A percentile compares a stretch with the other conserved stretches of the same genome.
These are phyloP conservation scores for Lutraria lutraria DNA, from an alignment of 2,888 invertebrate genomes.

Conservation along the genomic window DNA sequence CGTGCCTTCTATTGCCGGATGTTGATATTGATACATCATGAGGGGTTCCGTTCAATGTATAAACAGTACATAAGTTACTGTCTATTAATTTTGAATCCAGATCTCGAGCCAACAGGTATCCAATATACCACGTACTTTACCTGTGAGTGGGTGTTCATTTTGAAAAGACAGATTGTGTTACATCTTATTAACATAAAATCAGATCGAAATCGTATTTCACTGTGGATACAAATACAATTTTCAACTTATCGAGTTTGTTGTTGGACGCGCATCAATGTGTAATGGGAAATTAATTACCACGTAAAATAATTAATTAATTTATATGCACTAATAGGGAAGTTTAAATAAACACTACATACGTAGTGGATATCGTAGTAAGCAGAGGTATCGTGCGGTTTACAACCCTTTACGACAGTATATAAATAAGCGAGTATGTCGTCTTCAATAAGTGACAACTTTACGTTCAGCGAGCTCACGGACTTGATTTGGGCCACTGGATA, in stretches of 20 bases:
- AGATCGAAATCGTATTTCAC: neutral
- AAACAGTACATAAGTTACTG: neutral
- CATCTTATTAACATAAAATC: neutral
- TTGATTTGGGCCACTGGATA: neutral
- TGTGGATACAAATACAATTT: neutral
- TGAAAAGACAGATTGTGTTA: neutral
- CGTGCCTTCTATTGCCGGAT: too few species aligned
- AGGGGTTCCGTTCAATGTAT: neutral
- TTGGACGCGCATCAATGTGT: neutral
- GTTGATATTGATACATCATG: neutral
- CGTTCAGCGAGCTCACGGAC: neutral
- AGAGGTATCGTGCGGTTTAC: neutral
- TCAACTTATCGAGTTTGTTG: neutral
- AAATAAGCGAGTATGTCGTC: conserved; percentile 13
- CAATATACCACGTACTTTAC: neutral
- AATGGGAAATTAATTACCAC: neutral
- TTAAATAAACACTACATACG: neutral
- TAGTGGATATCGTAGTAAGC: neutral
- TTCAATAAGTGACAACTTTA: neutral
- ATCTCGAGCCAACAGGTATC: neutral
- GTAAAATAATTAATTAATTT: neutral
- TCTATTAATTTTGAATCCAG: neutral
- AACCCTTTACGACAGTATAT: conserved; percentile 1
- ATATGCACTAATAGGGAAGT: conserved; percentile 12
- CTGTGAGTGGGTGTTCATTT: neutral